phyloP scores from a whole-genome alignment of 1,140 invertebrate genomes.

The Oryzaephilus surinamensis region DNA sequence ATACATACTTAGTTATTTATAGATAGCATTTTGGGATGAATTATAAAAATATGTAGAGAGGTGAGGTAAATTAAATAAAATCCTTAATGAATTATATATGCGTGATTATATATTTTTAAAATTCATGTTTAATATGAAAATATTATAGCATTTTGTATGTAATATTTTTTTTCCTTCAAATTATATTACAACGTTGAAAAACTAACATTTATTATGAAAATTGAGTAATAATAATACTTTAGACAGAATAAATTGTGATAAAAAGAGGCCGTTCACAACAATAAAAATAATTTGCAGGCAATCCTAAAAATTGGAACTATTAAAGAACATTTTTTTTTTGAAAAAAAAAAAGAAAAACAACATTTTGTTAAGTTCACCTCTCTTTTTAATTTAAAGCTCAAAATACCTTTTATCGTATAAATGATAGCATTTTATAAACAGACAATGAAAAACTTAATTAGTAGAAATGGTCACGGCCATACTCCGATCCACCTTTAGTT shows the following conservation, averaged over 20 bases:
- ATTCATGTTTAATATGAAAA: slow-evolving; percentile 35
- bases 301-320: slow-evolving; percentile 31
- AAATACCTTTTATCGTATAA: slow-evolving; percentile 33
- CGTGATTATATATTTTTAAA: slow-evolving; percentile 35
- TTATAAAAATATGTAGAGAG: slow-evolving; percentile 5
- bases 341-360: too few relatives aligned
- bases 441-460: slow-evolving; percentile 21
- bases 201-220: slow-evolving; percentile 22
- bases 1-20: too few relatives aligned
- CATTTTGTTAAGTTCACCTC: slow-evolving; percentile 33
- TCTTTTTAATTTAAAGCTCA: slow-evolving; percentile 34
- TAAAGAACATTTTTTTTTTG: slow-evolving; percentile 26
- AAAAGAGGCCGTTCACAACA: slow-evolving; percentile 31
- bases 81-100: slow-evolving; percentile 27
- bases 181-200: slow-evolving; percentile 30
- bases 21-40: too few relatives aligned
- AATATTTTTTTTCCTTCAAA: too few relatives aligned
- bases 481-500: slow-evolving; percentile 18
- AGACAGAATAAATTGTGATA: slow-evolving; percentile 15
- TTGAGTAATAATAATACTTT: slow-evolving; percentile 21
- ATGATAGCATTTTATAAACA: slow-evolving; percentile 32
- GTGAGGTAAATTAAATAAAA: slow-evolving; percentile 26
- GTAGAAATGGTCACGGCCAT: slow-evolving; percentile 21
- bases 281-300: slow-evolving; percentile 28
- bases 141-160: slow-evolving; percentile 34